Evolutionary conservation across 1,140 invertebrate genomes (phyloP), one percentile per base, ranked within the genome.

Genomic region (Ceratoteleas bidentatus): DNA sequence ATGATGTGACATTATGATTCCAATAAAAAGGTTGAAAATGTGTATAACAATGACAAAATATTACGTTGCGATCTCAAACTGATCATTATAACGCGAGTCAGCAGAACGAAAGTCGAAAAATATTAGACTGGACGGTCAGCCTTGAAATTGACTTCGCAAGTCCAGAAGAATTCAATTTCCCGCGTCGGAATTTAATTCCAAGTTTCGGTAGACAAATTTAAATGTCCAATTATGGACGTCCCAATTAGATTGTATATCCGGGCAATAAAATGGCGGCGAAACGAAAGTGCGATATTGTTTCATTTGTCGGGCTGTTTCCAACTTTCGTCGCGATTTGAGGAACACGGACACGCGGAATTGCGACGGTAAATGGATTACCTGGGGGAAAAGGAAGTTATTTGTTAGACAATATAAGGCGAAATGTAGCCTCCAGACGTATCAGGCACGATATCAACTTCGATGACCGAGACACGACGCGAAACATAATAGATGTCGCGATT

Each of bases 151-250:
- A 74, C 70, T 74, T 64, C 14, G 60, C 43, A 65, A 65, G 53
- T 74, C 70, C 40, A 11, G 60, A 74, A 74, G 70, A 74, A 74
- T 74, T 65, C 45, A 56, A 74, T 74, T 74, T 57, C 33, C 38
- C 9, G n/a, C 38, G 32, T 62, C 32, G 2, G 65, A 74, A 74
- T 74, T 64, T 53, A 64, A 74, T 65, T 57, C 15, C 34, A 65
- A 64, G 60, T 74, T 74, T 65, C 36, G 14, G 70, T 57, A 64
- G 70, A 74, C 60, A 64, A 74, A 74, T 74, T 74, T 58, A 74
- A 75, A 66, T 75, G 54, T 65, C 38, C 61, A 75, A 75, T 75
- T 66, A 75, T 66, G 72, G 34, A 75, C 34, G 72, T 52, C n/a
- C 47, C 62, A 75, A 75, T 75, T 75, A 75, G 40, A 75, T 75